Percentiles rank a stretch among this genome's conserved stretches.
Evolutionary conservation across 2,888 invertebrate species (phyloP).

Genomic region (Epinotia bilunana): DNA sequence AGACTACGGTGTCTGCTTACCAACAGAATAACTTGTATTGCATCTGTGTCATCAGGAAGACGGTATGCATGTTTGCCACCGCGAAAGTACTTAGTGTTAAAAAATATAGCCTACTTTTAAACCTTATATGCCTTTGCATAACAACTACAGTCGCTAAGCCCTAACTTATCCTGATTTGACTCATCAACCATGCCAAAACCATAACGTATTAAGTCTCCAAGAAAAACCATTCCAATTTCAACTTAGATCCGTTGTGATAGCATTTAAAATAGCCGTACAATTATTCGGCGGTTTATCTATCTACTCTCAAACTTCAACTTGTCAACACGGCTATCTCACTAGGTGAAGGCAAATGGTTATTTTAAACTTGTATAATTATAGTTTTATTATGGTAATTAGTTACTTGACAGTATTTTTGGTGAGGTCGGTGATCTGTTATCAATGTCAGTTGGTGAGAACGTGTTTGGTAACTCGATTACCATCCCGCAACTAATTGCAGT

Average conservation of each 20-base stretch:
- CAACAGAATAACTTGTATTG: too few species aligned
- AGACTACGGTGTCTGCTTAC: too few species aligned
- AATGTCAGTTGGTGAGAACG: neutral
- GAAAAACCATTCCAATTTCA: neutral
- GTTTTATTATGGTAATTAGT: slow-evolving; percentile 23
- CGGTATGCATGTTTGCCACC: too few species aligned
- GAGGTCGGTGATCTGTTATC: slow-evolving; percentile 35
- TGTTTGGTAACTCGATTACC: neutral
- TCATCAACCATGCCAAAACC: neutral
- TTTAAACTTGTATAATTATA: slow-evolving; percentile 24
- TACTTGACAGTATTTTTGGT: slow-evolving; percentile 20
- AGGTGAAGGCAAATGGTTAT: slow-evolving; percentile 32
- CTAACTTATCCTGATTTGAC: neutral
- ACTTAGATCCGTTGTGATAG: too few species aligned
- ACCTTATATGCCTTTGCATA: neutral
- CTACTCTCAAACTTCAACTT: neutral
- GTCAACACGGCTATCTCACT: slow-evolving; percentile 33
- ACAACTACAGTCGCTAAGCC: neutral
- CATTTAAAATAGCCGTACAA: neutral
- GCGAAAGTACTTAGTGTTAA: too few species aligned
- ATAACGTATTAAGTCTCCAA: neutral
- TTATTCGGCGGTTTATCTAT: neutral
- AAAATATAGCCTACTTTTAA: neutral
- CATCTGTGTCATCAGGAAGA: too few species aligned
- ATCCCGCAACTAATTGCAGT: neutral